Percentiles rank a stretch among this genome's conserved stretches.
These are phyloP conservation scores for Brevimyrus niger DNA, from an alignment of 2,113 vertebrate species.

Conservation along the genomic window DNA sequence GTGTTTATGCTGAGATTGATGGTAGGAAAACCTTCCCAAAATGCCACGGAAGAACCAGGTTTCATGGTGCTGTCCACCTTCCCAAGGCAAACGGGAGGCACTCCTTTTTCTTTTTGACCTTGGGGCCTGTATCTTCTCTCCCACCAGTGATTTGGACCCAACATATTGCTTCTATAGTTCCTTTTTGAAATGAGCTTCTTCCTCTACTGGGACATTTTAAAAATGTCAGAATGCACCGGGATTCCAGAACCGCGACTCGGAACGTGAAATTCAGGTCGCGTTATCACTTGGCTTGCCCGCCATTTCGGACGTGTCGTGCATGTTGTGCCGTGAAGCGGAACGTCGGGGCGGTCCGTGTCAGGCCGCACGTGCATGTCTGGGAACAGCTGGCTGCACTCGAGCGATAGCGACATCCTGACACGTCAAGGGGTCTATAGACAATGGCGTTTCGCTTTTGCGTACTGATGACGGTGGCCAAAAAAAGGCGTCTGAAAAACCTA, in stretches of 20 bases:
- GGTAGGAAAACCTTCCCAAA: neutral
- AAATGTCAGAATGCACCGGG: neutral
- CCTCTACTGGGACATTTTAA: neutral
- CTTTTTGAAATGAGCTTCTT: neutral
- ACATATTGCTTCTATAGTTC: neutral
- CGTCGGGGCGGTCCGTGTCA: neutral
- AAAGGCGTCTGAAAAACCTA: neutral
- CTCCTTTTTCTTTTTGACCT: neutral
- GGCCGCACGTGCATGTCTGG: neutral
- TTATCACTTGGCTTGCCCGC: neutral
- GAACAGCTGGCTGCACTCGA: neutral
- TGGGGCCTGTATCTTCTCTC: neutral
- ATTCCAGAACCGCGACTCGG: neutral
- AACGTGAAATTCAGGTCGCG: neutral
- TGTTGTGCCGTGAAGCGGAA: neutral
- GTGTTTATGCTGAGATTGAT: neutral
- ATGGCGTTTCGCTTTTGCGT: neutral
- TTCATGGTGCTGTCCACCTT: neutral
- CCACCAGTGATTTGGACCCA: neutral
- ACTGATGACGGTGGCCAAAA: neutral
- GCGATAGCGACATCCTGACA: neutral
- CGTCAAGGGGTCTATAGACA: neutral
- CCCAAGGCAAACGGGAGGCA: neutral
- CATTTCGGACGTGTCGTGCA: neutral
- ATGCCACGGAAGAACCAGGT: neutral